Conservation (phyloP, 2,888 invertebrate species). For the Mamestra brassicae region DNA sequence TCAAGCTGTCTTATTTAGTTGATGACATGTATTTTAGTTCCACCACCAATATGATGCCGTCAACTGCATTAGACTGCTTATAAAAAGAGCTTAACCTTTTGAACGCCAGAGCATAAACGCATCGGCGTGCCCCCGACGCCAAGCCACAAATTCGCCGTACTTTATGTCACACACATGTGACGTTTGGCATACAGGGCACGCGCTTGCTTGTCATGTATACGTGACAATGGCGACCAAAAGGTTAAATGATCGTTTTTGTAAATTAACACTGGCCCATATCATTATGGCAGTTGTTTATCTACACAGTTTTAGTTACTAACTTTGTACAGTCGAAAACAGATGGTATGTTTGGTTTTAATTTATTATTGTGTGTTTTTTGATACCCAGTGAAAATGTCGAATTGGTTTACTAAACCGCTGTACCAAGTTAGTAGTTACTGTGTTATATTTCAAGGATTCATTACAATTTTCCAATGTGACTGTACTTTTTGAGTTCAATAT, state of each 20-base stretch:
- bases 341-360: constrained; percentile 21
- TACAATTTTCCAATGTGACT: not conserved
- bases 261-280: not conserved
- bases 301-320: not conserved
- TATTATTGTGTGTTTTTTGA: constrained; percentile 26
- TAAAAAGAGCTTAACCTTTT: not conserved
- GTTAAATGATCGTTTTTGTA: not conserved
- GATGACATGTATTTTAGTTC: too few species aligned
- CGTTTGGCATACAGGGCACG: too few species aligned
- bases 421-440: not conserved
- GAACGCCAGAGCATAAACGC: too few species aligned
- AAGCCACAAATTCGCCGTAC: too few species aligned
- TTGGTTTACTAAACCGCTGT: not conserved
- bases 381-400: not conserved
- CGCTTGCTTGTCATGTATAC: too few species aligned
- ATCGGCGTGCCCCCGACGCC: too few species aligned
- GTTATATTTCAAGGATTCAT: not conserved
- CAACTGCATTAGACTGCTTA: not conserved
- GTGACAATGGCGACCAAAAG: too few species aligned
- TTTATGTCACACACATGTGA: too few species aligned
- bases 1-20: too few species aligned
- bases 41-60: too few species aligned
- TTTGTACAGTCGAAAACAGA: not conserved
- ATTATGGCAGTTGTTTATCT: not conserved
- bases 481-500: not conserved